Conservation (phyloP, 2,797 vertebrate species). For the Coluber constrictor region DNA sequence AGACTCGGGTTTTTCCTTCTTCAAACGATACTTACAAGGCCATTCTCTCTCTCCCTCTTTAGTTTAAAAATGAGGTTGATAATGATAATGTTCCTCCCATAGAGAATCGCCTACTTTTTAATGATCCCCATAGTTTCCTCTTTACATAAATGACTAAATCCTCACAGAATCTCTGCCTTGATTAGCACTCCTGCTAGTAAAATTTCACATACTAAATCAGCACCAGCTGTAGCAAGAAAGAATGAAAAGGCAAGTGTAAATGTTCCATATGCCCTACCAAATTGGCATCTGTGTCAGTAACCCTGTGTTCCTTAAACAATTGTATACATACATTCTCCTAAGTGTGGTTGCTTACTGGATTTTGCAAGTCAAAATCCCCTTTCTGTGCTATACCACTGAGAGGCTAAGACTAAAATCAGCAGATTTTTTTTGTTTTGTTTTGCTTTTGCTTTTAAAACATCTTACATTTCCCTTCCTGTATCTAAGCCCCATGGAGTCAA, state of each 20-base stretch:
- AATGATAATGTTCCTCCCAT: constrained; percentile 74
- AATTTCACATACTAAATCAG: constrained; percentile 84
- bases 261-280: constrained; percentile 82
- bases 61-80: constrained; percentile 76
- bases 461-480: constrained; percentile 45
- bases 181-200: constrained; percentile 83
- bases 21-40: constrained; percentile 67
- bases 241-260: constrained; percentile 82
- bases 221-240: constrained; percentile 80
- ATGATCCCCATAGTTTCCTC: constrained; percentile 76
- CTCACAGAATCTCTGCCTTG: constrained; percentile 79
- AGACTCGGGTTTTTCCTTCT: constrained; percentile 55
- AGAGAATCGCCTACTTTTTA: constrained; percentile 80
- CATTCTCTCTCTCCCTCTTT: constrained; percentile 67
- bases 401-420: constrained; percentile 66
- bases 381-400: constrained; percentile 69
- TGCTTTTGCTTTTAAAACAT: neutral
- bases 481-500: constrained; percentile 34
- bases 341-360: constrained; percentile 79
- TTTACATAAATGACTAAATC: constrained; percentile 78
- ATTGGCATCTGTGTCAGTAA: constrained; percentile 83
- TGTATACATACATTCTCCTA: constrained; percentile 82
- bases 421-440: constrained; percentile 6
- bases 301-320: constrained; percentile 78
- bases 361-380: constrained; percentile 73